Percentiles rank a stretch among this genome's conserved stretches.
Conservation (phyloP, 2,797 vertebrate genomes). For the Liasis olivaceus region DNA sequence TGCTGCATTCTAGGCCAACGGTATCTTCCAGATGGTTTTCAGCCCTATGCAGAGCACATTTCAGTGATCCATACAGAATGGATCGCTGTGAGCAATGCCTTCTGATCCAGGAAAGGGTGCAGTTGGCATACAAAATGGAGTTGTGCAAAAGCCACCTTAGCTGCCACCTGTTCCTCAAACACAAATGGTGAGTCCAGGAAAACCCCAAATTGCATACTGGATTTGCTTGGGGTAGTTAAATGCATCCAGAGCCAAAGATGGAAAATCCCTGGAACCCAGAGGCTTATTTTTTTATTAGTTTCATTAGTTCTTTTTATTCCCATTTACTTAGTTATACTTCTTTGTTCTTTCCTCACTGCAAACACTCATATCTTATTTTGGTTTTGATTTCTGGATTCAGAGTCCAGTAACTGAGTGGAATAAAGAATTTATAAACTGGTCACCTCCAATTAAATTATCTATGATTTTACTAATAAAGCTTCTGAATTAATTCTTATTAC, state of each 20-base stretch:
- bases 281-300: not conserved
- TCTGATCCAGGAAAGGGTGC: not conserved
- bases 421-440: constrained; percentile 41
- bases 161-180: not conserved
- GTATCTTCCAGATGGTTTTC: not conserved
- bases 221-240: not conserved
- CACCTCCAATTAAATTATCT: constrained; percentile 43
- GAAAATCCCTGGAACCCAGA: not conserved
- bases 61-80: not conserved
- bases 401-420: constrained; percentile 45
- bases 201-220: not conserved
- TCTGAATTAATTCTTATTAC: not conserved
- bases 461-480: constrained; percentile 21
- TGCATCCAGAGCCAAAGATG: too few species aligned
- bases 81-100: not conserved
- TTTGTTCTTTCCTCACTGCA: not conserved
- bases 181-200: not conserved
- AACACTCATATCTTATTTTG: not conserved
- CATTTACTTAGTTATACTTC: not conserved
- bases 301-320: not conserved
- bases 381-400: not conserved
- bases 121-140: not conserved
- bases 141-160: not conserved
- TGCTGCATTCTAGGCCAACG: not conserved
- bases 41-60: not conserved